Evolutionary conservation across 2,113 vertebrate genomes (phyloP), one percentile per base, ranked within the genome.

Genomic region (Saccopteryx bilineata): DNA sequence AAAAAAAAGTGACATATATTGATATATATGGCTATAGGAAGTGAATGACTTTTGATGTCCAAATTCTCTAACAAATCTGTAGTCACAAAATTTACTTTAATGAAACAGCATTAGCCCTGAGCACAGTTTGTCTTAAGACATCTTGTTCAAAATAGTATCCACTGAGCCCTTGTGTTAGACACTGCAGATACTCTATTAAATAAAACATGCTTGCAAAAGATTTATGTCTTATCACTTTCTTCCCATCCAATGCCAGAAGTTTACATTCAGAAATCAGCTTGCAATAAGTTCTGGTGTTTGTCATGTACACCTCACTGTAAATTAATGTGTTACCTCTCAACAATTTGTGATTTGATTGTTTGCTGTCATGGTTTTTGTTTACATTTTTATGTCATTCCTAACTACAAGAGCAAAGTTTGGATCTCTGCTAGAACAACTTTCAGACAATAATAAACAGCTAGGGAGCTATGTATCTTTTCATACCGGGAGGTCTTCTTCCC

Each of bases 271-370:
- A 95, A 33, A 54, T 56, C 50, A 65, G 21, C 52, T 74, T 58
- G 52, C 26, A 80, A 60, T 58, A 69, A 79, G 23, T 65, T 54
- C 10, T 74, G 8, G 24, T 46, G 39, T 46, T 56, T 90, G 61
- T 65, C 94, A 69, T 81, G 21, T 13, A 84, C 8, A 78, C 33
- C 24, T 93, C 69, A 48, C 12, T 28, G 9, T 87, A 93, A 96
- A 85, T 69, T 58, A 79, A 52, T 80, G 48, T 76, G 52, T 80
- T 82, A 21, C 8, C 8, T 13, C 31, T 87, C 61, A 24, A 61
- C 28, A 90, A 82, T n/a, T 68, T 58, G 39, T 18, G 8, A 48
- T n/a, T 92, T 9, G 15, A 83, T 79, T 78, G 28, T 71, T 88
- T 26, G 15, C 72, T 76, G 39, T 26, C 7, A 21, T 54, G 23